Evolutionary conservation across 2,113 vertebrate genomes (phyloP), one percentile per base, ranked within the genome.

Genomic region (Saguinus midas): DNA sequence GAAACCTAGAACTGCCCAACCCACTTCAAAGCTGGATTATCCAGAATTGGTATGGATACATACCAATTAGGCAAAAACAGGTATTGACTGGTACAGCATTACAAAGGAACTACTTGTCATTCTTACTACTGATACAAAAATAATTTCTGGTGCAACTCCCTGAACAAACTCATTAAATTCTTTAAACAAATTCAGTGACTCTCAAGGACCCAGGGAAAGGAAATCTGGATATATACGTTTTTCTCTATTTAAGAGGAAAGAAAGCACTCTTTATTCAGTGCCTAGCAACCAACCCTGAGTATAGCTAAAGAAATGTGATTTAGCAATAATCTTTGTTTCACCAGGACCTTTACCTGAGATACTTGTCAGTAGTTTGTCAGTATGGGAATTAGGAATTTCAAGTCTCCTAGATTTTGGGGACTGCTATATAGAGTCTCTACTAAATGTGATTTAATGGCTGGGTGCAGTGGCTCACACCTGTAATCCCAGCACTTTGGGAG

Each of bases 1-100:
- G 85, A 96, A 97, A 87, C 40, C 78, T 79, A 76, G 66, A 84
- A 76, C 48, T 97, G 96, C 97, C 97, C 96, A 98, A 95, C 96
- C 97, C 95, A 97, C 97, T 97, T 97, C 97, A 98, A 97, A 98
- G 98, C 97, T 96, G 90, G 97, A 93, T 97, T 95, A 97, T 97
- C 97, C 97, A 97, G 97, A 98, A 97, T 98, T 88, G 85, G 90
- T 96, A 88, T 94, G 97, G 95, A 93, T 94, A 96, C 90, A 87
- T 97, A 94, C 97, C 43, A 43, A 43, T 97, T 93, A 94, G 94
- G 90, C 98, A 97, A 97, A 97, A 98, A 92, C 96, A 98, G 97
- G 92, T 98, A 97, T 97, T 96, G 97, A 97, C 96, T 95, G 43
- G 90, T 94, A 35, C 90, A 97, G 2, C 66, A 92, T 95, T 94